These are phyloP conservation scores for Biston stratarius DNA, from an alignment of 2,888 invertebrate species.

Conservation along the genomic window DNA sequence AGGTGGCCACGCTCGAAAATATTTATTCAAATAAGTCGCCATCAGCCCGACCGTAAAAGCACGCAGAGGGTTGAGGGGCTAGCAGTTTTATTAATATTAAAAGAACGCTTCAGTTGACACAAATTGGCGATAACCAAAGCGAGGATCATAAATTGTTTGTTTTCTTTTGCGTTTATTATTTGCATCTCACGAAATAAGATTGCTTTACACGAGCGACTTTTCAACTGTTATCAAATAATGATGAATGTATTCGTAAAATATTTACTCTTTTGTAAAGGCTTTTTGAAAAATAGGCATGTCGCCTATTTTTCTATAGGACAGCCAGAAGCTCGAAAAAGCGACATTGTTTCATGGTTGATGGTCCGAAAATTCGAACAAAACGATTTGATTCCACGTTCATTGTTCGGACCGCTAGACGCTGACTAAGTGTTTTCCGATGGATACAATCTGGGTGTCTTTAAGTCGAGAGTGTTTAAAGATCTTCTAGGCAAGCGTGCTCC, in stretches of 20 bases:
- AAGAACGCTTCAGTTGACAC: slow-evolving; percentile 84
- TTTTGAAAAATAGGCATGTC: too few species aligned
- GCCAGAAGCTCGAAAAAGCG: too few species aligned
- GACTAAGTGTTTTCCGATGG: too few species aligned
- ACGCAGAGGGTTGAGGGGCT: slow-evolving; percentile 79
- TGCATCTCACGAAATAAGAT: slow-evolving; percentile 62
- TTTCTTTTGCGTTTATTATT: slow-evolving; percentile 65
- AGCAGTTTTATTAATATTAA: slow-evolving; percentile 85
- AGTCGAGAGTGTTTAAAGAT: too few species aligned
- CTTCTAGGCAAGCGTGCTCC: too few species aligned
- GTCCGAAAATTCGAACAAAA: too few species aligned
- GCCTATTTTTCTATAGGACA: too few species aligned
- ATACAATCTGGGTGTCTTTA: too few species aligned
- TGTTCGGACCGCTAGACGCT: too few species aligned
- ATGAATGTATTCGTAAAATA: neutral
- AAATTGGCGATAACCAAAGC: slow-evolving; percentile 83
- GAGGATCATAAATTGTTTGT: slow-evolving; percentile 74
- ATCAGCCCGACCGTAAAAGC: slow-evolving; percentile 83
- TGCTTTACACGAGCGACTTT: slow-evolving; percentile 46
- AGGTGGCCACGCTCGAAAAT: slow-evolving; percentile 73
- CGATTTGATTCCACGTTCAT: too few species aligned
- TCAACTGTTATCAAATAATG: slow-evolving; percentile 21
- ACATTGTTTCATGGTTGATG: too few species aligned
- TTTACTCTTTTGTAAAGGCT: neutral
- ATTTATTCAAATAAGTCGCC: slow-evolving; percentile 85